A percentile compares a stretch with the other conserved stretches of the same genome.
phyloP scores from a whole-genome alignment of 1,140 invertebrate species.

The Zelostemma sp. region DNA sequence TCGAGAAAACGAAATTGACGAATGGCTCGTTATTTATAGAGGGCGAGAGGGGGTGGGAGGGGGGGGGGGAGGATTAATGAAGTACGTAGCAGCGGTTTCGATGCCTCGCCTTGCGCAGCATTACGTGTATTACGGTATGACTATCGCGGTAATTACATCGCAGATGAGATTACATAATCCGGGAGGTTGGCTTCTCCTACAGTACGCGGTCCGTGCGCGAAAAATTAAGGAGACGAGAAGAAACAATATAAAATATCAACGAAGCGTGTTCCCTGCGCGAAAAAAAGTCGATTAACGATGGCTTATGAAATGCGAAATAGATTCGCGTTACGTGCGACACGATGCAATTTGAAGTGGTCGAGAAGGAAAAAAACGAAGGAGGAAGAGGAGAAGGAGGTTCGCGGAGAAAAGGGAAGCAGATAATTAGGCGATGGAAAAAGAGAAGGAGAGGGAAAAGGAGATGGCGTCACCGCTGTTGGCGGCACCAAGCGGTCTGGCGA shows the following conservation, averaged over 20 bases:
- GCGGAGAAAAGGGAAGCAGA: background rate
- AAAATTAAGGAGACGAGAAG: constrained; percentile 3
- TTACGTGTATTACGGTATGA: constrained; percentile 8
- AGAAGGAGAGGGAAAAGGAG: no score
- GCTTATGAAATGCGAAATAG: no score
- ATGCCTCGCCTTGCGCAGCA: constrained; percentile 21
- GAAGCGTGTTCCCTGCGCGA: no score
- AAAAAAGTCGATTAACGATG: no score
- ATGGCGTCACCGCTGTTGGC: constrained; percentile 34
- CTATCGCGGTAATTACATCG: constrained; percentile 50
- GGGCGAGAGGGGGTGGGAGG: no score
- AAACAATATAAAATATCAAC: background rate
- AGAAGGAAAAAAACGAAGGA: constrained; percentile 17
- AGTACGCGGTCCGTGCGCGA: constrained; percentile 40
- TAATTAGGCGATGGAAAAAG: no score
- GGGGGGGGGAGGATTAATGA: background rate
- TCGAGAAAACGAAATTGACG: no score
- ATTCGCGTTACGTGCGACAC: background rate
- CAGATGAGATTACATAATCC: constrained; percentile 56
- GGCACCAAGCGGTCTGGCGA: constrained; percentile 67
- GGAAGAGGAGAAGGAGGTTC: background rate
- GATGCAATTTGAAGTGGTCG: background rate
- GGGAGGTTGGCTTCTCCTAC: constrained; percentile 51
- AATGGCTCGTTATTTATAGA: no score
- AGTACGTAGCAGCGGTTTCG: background rate